A percentile compares a stretch with the other conserved stretches of the same genome.
Conservation (phyloP, 2,888 invertebrate species). For the Tenthredo mesomela region DNA sequence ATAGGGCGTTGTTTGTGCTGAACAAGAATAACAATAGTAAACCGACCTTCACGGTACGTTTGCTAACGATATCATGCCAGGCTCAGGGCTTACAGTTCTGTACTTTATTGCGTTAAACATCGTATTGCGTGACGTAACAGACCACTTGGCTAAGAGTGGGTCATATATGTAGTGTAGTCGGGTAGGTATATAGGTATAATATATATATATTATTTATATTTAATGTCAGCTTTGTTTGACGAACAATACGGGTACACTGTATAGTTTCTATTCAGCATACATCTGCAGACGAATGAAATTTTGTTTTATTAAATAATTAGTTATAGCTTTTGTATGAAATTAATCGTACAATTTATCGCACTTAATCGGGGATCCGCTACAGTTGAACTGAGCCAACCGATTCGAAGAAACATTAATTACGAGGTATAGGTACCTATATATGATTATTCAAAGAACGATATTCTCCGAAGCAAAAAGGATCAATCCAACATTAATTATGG, state of each 20-base stretch:
- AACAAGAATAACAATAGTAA: neutral
- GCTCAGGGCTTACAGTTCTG: neutral
- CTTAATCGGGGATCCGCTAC: neutral
- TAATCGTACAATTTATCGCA: neutral
- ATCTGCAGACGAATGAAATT: slow-evolving; percentile 4
- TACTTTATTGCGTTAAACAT: slow-evolving; percentile 1
- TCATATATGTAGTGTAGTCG: neutral
- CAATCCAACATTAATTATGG: neutral
- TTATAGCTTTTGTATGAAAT: neutral
- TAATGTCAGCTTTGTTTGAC: slow-evolving; percentile 15
- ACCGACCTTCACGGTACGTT: slow-evolving; percentile 28
- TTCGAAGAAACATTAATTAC: neutral
- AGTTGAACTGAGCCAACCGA: neutral
- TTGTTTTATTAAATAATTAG: slow-evolving; percentile 13
- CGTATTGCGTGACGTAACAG: slow-evolving; percentile 31
- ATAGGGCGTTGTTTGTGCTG: neutral
- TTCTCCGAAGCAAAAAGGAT: neutral
- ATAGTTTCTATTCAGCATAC: neutral
- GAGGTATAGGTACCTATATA: no score
- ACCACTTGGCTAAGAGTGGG: neutral
- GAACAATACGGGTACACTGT: neutral
- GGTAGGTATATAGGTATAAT: no score
- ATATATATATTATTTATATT: slow-evolving; percentile 21
- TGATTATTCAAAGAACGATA: neutral
- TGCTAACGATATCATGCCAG: slow-evolving; percentile 22